Percentiles rank a stretch among this genome's conserved stretches.
These are phyloP conservation scores for Drosophila fulvimacula DNA, from an alignment of 2,888 invertebrate genomes.

Conservation along the genomic window DNA sequence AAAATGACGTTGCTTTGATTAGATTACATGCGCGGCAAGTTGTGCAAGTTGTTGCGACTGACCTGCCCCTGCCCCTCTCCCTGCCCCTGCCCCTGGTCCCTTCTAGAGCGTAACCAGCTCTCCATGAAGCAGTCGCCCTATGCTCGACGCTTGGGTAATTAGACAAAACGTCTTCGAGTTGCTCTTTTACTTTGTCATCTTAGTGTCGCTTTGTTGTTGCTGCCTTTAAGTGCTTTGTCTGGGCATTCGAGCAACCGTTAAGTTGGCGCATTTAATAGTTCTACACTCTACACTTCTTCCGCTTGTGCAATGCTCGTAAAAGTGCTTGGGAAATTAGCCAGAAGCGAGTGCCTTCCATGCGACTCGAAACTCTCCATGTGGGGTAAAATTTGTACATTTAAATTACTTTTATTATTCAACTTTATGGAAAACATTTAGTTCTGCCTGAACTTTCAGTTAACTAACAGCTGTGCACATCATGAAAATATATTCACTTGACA, in stretches of 20 bases:
- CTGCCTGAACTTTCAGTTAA: background rate
- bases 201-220: constrained; percentile 26
- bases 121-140: constrained; percentile 14
- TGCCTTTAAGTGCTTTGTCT: constrained; percentile 12
- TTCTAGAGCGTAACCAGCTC: constrained; percentile 9
- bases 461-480: background rate
- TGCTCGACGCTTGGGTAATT: constrained; percentile 25
- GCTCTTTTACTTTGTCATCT: constrained; percentile 42
- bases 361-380: background rate
- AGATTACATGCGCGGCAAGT: constrained; percentile 49
- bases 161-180: constrained; percentile 24
- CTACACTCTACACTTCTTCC: constrained; percentile 35
- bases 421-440: background rate
- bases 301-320: constrained; percentile 64
- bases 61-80: background rate
- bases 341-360: constrained; percentile 33
- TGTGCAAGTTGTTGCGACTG: constrained; percentile 27
- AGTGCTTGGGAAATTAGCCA: constrained; percentile 52
- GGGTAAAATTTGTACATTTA: background rate
- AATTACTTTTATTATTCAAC: background rate
- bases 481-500: background rate
- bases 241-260: constrained; percentile 67
- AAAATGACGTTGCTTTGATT: constrained; percentile 45
- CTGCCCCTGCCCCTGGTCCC: no score
- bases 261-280: constrained; percentile 66